phyloP scores from a whole-genome alignment of 2,888 invertebrate genomes.

The Drosophila lutescens region DNA sequence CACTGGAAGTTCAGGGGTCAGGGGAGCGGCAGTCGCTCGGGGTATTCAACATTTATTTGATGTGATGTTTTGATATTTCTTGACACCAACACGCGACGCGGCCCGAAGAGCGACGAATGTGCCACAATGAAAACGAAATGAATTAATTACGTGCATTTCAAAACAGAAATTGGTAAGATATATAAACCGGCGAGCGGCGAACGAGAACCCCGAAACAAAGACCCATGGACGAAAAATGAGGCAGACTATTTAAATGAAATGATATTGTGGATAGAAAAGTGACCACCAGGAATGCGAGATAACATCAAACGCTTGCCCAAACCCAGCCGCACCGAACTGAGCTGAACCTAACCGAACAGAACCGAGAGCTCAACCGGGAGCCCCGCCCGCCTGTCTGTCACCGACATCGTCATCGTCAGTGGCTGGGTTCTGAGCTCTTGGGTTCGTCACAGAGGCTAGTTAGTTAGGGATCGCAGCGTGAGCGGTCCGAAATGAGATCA shows the following conservation, averaged over 20 bases:
- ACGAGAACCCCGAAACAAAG: constrained; percentile 27
- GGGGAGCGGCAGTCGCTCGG: constrained; percentile 42
- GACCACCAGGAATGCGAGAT: constrained; percentile 82
- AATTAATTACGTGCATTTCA: constrained; percentile 83
- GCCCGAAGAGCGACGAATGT: constrained; percentile 58
- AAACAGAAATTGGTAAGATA: constrained; percentile 57
- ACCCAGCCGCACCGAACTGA: constrained; percentile 30
- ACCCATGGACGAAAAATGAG: constrained; percentile 33
- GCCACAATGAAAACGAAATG: constrained; percentile 71
- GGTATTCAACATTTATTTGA: constrained; percentile 83
- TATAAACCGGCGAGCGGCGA: constrained; percentile 33
- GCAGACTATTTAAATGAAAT: constrained; percentile 80
- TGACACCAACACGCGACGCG: constrained; percentile 84
- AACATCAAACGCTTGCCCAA: constrained; percentile 75
- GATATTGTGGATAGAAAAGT: constrained; percentile 82
- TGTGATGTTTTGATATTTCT: constrained; percentile 85
- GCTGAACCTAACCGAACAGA: constrained; percentile 23
- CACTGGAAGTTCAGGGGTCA: constrained; percentile 23
- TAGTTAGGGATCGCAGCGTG: constrained; percentile 34
- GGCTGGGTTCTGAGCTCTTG: constrained; percentile 9
- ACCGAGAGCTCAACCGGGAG: constrained; percentile 29
- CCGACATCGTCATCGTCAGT: constrained; percentile 60
- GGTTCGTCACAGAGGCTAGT: constrained; percentile 61
- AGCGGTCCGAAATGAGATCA: not conserved
- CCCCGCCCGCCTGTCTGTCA: constrained; percentile 76